Conservation (phyloP, 1,140 invertebrate genomes). For the Drosophila murphyi region DNA sequence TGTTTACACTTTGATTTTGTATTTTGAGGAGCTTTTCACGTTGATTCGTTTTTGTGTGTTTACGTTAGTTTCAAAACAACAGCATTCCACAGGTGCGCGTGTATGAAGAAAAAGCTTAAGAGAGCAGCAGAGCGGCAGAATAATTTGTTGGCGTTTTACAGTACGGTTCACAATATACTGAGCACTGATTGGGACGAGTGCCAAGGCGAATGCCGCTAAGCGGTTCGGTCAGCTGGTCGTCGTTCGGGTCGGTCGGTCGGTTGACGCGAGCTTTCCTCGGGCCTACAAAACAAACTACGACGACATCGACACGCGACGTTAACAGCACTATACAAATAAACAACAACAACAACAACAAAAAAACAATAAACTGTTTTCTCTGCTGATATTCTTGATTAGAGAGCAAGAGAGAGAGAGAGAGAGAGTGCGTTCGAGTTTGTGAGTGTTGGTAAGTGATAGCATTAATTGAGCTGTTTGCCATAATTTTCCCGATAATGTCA, state of each 20-base stretch:
- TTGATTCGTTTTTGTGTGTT: constrained; percentile 19
- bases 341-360: constrained; percentile 10
- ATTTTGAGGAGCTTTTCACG: constrained; percentile 22
- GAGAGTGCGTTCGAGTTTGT: background rate
- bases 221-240: constrained; percentile 38
- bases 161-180: constrained; percentile 72
- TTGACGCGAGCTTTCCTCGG: constrained; percentile 3
- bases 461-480: constrained; percentile 39
- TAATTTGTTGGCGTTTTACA: constrained; percentile 42
- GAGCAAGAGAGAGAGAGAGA: background rate
- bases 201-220: constrained; percentile 29
- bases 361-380: constrained; percentile 7
- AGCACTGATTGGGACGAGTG: constrained; percentile 25
- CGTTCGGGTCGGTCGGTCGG: constrained; percentile 5
- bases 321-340: constrained; percentile 27
- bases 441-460: constrained; percentile 24
- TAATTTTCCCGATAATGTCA: constrained; percentile 24
- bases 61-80: constrained; percentile 48
- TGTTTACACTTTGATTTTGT: constrained; percentile 20
- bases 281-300: background rate
- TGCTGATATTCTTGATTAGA: constrained; percentile 16
- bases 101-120: constrained; percentile 33
- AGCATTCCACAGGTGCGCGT: constrained; percentile 51
- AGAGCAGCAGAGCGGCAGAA: constrained; percentile 21
- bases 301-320: constrained; percentile 23